Percentiles rank a stretch among this genome's conserved stretches.
These are phyloP conservation scores for Triplophysa dalaica DNA, from an alignment of 2,113 vertebrate genomes.

Conservation along the genomic window DNA sequence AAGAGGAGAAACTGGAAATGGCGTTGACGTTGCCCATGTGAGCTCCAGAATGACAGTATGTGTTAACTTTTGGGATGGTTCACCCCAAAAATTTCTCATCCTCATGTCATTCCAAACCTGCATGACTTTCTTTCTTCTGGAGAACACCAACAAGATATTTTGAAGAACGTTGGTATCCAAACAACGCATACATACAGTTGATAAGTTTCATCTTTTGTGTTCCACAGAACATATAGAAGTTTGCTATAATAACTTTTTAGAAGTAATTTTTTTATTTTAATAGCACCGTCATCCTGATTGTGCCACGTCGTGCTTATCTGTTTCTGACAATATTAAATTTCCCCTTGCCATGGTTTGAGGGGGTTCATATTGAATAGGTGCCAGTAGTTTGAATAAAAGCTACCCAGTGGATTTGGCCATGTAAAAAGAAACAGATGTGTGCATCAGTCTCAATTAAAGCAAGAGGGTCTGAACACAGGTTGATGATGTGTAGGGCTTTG, in stretches of 20 bases:
- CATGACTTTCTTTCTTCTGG: too few species aligned
- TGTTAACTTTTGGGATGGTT: too few species aligned
- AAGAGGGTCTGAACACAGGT: slow-evolving; percentile 43
- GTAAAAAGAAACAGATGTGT: slow-evolving; percentile 56
- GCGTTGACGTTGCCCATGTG: too few species aligned
- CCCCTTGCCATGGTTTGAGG: slow-evolving; percentile 16
- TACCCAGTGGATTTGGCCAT: neutral
- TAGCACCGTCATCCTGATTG: neutral
- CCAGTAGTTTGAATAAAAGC: slow-evolving; percentile 41
- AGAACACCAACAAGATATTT: too few species aligned
- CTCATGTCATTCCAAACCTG: too few species aligned
- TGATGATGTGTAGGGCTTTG: slow-evolving; percentile 29
- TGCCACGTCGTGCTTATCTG: slow-evolving; percentile 15
- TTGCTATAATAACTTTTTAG: neutral
- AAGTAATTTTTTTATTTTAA: neutral
- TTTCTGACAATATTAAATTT: slow-evolving; percentile 35
- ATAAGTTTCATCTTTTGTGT: too few species aligned
- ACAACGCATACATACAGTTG: too few species aligned
- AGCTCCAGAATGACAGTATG: too few species aligned
- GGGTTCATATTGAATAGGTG: slow-evolving; percentile 10
- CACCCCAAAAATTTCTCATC: too few species aligned
- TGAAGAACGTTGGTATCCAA: too few species aligned
- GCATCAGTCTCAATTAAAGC: slow-evolving; percentile 17
- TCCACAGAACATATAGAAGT: too few species aligned
- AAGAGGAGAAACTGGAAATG: neutral